phyloP scores from a whole-genome alignment of 2,113 vertebrate species.

The Oncorhynchus kisutch region DNA sequence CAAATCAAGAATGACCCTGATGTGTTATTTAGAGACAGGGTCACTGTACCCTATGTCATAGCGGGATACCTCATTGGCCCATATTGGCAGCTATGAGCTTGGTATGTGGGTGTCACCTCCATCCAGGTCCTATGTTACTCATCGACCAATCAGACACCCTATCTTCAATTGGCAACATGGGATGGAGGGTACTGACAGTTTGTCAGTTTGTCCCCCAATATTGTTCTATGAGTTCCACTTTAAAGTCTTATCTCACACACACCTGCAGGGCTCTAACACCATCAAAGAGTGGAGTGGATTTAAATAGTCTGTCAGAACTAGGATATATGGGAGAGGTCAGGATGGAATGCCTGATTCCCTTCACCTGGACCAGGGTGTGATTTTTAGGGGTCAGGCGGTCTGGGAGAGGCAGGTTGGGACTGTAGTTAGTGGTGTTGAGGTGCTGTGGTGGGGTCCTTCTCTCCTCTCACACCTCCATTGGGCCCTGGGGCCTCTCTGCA shows the following conservation, averaged over 20 bases:
- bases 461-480: conserved; percentile 65
- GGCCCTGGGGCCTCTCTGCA: conserved; percentile 49
- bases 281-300: conserved; percentile 4
- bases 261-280: not conserved
- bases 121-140: conserved; percentile 15
- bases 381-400: not conserved
- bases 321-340: conserved; percentile 5
- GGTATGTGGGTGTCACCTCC: conserved; percentile 9
- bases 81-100: not conserved
- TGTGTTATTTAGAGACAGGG: conserved; percentile 18
- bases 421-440: not conserved
- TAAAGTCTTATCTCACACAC: not conserved
- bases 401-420: conserved; percentile 5
- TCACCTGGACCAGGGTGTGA: conserved; percentile 8
- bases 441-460: conserved; percentile 5
- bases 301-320: not conserved
- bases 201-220: not conserved
- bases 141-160: conserved; percentile 10
- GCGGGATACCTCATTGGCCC: not conserved
- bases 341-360: not conserved
- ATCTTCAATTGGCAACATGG: conserved; percentile 13
- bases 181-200: conserved; percentile 9
- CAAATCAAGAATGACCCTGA: too few relatives aligned
- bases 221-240: conserved; percentile 5
- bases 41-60: conserved; percentile 6